These are phyloP conservation scores for Denticeps clupeoides DNA, from an alignment of 2,797 vertebrate genomes.

Conservation along the genomic window DNA sequence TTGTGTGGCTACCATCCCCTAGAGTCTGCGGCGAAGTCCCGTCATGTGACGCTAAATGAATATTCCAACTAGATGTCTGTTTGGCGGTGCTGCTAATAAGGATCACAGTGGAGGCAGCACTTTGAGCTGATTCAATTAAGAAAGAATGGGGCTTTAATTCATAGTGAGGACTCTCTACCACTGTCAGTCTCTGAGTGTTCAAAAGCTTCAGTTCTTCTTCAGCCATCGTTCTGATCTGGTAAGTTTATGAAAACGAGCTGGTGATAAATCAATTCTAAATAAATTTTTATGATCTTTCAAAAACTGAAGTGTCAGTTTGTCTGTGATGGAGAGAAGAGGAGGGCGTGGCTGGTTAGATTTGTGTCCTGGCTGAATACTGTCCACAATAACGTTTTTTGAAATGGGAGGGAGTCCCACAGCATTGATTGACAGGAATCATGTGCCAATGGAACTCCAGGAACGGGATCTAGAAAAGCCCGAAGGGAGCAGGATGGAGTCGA, in stretches of 20 bases:
- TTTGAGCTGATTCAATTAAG: neutral
- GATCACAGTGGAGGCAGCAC: neutral
- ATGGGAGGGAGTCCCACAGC: too few species aligned
- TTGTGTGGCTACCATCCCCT: neutral
- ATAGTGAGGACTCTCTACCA: neutral
- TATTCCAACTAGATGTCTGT: constrained; percentile 1
- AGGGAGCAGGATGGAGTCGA: too few species aligned
- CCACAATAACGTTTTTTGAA: too few species aligned
- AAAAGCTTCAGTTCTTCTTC: neutral
- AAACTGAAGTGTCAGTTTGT: constrained; percentile 45
- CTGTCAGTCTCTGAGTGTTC: too few species aligned
- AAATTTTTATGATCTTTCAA: constrained; percentile 32
- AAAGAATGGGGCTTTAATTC: neutral
- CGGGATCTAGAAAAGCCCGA: too few species aligned
- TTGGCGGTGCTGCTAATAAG: neutral
- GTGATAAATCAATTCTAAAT: constrained; percentile 53
- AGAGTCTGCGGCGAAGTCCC: neutral
- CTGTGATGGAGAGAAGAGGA: neutral
- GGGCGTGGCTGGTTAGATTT: too few species aligned
- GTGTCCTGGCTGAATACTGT: neutral
- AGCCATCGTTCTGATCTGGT: neutral
- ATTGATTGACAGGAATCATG: too few species aligned
- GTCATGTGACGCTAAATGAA: neutral
- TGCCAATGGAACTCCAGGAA: too few species aligned
- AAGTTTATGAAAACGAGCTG: constrained; percentile 26